A percentile compares a stretch with the other conserved stretches of the same genome.
Conservation (phyloP, 2,797 vertebrate species). For the Champsocephalus esox region DNA sequence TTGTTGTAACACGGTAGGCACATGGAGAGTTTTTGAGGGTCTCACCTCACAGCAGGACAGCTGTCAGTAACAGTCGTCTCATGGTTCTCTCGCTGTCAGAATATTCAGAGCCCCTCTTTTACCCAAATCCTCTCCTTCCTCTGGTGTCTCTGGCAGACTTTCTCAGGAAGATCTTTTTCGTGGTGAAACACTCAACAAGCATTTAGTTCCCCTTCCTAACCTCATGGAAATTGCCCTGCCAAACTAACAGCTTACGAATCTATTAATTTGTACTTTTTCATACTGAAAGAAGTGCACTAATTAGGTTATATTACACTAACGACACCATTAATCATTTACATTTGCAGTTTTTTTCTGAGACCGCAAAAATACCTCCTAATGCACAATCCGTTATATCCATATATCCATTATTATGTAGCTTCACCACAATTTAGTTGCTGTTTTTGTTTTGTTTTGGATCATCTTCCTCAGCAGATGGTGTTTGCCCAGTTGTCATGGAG, state of each 20-base stretch:
- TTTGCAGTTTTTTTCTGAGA: not conserved
- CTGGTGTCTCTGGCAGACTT: slow-evolving; percentile 34
- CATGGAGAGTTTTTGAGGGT: slow-evolving; percentile 33
- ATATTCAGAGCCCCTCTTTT: slow-evolving; percentile 23
- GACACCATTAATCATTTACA: not conserved
- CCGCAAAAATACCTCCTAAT: not conserved
- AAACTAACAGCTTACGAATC: slow-evolving; percentile 23
- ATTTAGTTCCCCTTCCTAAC: slow-evolving; percentile 51
- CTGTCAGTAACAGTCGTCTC: slow-evolving; percentile 61
- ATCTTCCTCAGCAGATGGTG: not conserved
- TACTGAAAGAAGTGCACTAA: not conserved
- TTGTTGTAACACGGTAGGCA: slow-evolving; percentile 5
- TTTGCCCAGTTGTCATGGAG: not conserved
- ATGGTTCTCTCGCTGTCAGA: slow-evolving; percentile 56
- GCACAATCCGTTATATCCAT: not conserved
- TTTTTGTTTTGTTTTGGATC: not conserved
- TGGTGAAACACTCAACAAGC: slow-evolving; percentile 44
- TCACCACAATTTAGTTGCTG: not conserved
- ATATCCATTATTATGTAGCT: no score
- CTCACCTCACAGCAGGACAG: slow-evolving; percentile 12
- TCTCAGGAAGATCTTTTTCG: slow-evolving; percentile 50
- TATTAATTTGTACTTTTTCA: slow-evolving; percentile 24
- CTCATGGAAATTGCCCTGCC: slow-evolving; percentile 36
- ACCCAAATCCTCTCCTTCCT: slow-evolving; percentile 31
- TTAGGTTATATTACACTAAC: not conserved